Conservation (phyloP, 2,888 invertebrate genomes). For the Agrochola macilenta region DNA sequence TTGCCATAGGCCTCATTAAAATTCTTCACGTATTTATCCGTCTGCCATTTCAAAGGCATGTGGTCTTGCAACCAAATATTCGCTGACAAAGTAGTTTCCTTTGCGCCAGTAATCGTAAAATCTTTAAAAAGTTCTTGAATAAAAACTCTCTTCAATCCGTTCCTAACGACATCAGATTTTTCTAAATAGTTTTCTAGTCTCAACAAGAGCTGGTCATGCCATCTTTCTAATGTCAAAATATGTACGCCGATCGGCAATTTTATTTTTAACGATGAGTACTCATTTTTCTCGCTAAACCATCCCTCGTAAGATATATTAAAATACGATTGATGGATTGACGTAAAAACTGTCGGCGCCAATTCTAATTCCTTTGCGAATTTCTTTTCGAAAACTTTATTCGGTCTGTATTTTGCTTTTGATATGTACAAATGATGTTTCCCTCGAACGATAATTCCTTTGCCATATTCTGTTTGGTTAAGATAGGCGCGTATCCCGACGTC, state of each 20-base stretch:
- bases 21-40: conserved; percentile 73
- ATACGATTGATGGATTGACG: conserved; percentile 57
- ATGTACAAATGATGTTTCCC: conserved; percentile 81
- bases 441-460: conserved; percentile 68
- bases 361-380: conserved; percentile 81
- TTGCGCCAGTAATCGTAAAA: conserved; percentile 87
- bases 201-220: conserved; percentile 92
- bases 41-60: conserved; percentile 88
- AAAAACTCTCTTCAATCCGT: conserved; percentile 89
- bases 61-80: conserved; percentile 91
- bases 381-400: conserved; percentile 81
- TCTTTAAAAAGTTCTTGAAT: conserved; percentile 90
- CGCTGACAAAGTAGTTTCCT: conserved; percentile 93
- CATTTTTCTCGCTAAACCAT: conserved; percentile 82
- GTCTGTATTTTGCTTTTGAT: conserved; percentile 74
- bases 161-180: conserved; percentile 89
- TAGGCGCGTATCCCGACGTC: conserved; percentile 89
- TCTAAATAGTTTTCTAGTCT: conserved; percentile 95
- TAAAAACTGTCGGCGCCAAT: conserved; percentile 71
- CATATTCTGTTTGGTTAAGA: conserved; percentile 76
- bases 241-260: conserved; percentile 93
- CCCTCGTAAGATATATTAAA: conserved; percentile 58
- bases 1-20: conserved; percentile 76
- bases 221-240: conserved; percentile 94
- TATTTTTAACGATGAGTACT: conserved; percentile 85